Evolutionary conservation across 1,140 invertebrate genomes (phyloP).

Genomic region (Phocides pigmalion): DNA sequence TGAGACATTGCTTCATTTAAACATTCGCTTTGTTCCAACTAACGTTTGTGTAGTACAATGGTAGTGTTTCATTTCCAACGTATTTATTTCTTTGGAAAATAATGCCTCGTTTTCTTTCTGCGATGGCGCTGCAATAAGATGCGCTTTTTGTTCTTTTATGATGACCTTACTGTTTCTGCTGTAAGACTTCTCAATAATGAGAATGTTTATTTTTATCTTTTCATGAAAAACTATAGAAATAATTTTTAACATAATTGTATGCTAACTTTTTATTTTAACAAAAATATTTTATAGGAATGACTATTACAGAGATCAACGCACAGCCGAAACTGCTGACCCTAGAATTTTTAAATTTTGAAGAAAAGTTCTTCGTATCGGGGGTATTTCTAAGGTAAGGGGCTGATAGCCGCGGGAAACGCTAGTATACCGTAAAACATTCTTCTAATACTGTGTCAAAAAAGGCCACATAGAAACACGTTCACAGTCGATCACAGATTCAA

Average conservation of each 20-base stretch:
- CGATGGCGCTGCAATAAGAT: slow-evolving; percentile 14
- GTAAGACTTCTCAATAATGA: background rate
- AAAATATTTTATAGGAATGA: no score
- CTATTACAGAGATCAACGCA: no score
- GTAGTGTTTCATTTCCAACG: slow-evolving; percentile 15
- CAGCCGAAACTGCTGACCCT: no score
- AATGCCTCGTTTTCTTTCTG: background rate
- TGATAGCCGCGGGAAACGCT: no score
- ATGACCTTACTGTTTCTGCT: background rate
- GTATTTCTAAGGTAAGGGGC: no score
- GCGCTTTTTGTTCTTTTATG: slow-evolving; percentile 9
- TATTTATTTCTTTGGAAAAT: slow-evolving; percentile 23
- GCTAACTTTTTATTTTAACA: no score
- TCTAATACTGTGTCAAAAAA: background rate
- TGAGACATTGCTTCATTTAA: slow-evolving; percentile 27
- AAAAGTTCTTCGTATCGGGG: no score
- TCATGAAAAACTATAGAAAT: background rate
- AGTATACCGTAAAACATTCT: no score
- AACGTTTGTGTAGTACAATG: slow-evolving; percentile 12
- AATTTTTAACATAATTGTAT: no score
- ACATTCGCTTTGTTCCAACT: slow-evolving; percentile 21
- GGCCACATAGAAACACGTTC: background rate
- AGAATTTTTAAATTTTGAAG: no score
- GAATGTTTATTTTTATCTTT: background rate
- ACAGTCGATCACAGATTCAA: slow-evolving; percentile 5